Percentiles rank a stretch among this genome's conserved stretches.
These are phyloP conservation scores for Hymenochirus boettgeri DNA, from an alignment of 2,113 vertebrate genomes.

Conservation along the genomic window DNA sequence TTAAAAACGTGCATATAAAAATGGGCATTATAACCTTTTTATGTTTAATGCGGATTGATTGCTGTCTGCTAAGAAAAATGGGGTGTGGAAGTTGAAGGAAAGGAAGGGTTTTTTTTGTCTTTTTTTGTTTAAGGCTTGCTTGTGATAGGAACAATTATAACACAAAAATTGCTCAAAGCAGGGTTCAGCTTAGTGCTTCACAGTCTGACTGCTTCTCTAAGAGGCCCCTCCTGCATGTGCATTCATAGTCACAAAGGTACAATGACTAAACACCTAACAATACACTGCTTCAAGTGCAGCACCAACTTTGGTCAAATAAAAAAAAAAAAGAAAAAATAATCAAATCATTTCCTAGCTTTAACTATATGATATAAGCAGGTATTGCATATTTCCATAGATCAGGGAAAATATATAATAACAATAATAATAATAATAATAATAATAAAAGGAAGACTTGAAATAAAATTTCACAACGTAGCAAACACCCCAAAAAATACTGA, in stretches of 20 bases:
- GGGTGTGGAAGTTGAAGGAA: constrained; percentile 78
- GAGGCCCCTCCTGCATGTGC: constrained; percentile 78
- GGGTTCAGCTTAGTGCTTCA: constrained; percentile 83
- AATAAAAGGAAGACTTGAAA: constrained; percentile 82
- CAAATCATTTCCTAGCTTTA: constrained; percentile 68
- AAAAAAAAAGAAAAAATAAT: constrained; percentile 62
- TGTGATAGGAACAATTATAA: constrained; percentile 83
- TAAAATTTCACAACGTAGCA: constrained; percentile 80
- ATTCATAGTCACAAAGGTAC: constrained; percentile 76
- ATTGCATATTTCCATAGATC: constrained; percentile 96
- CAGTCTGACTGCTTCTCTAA: constrained; percentile 81
- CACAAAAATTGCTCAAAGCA: constrained; percentile 77
- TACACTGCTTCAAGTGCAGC: constrained; percentile 77
- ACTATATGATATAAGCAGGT: constrained; percentile 89
- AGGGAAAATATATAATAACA: constrained; percentile 61
- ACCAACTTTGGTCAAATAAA: constrained; percentile 86
- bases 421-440: constrained; percentile 50
- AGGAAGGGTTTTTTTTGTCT: constrained; percentile 58
- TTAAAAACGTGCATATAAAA: constrained; percentile 90
- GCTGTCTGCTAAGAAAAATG: constrained; percentile 81
- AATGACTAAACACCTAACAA: constrained; percentile 76
- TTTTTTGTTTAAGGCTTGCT: constrained; percentile 85
- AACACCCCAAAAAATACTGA: constrained; percentile 73
- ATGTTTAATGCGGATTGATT: constrained; percentile 79
- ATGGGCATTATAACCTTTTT: constrained; percentile 78